A percentile compares a stretch with the other conserved stretches of the same genome.
These are phyloP conservation scores for Morus bassanus DNA, from an alignment of 2,797 vertebrate genomes.

Conservation along the genomic window DNA sequence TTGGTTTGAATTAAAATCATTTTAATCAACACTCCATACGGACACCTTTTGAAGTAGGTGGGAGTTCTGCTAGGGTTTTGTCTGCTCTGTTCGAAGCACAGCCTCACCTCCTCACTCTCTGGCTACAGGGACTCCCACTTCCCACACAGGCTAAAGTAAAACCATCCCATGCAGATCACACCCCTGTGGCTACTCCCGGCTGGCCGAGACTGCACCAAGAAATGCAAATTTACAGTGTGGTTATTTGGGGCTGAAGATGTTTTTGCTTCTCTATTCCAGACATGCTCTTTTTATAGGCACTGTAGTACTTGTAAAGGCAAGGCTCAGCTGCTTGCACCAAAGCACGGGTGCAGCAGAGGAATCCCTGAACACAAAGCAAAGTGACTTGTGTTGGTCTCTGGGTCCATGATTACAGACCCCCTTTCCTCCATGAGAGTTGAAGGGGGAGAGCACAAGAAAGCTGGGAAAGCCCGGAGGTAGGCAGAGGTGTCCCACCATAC, in stretches of 20 bases:
- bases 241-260: background rate
- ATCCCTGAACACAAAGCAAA: background rate
- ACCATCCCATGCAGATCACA: background rate
- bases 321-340: background rate
- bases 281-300: accelerated
- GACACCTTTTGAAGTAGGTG: background rate
- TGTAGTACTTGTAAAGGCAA: background rate
- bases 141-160: background rate
- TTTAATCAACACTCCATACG: background rate
- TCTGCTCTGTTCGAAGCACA: background rate
- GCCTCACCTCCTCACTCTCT: background rate
- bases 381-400: background rate
- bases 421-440: background rate
- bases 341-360: background rate
- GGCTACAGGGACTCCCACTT: background rate
- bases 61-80: background rate
- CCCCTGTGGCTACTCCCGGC: accelerated
- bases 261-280: background rate
- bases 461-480: background rate
- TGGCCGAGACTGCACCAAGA: background rate
- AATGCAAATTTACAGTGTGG: background rate
- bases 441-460: background rate
- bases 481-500: accelerated
- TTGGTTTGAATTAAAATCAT: background rate
- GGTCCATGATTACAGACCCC: background rate